phyloP scores from a whole-genome alignment of 2,888 invertebrate genomes.

The Tricholauxania praeusta region DNA sequence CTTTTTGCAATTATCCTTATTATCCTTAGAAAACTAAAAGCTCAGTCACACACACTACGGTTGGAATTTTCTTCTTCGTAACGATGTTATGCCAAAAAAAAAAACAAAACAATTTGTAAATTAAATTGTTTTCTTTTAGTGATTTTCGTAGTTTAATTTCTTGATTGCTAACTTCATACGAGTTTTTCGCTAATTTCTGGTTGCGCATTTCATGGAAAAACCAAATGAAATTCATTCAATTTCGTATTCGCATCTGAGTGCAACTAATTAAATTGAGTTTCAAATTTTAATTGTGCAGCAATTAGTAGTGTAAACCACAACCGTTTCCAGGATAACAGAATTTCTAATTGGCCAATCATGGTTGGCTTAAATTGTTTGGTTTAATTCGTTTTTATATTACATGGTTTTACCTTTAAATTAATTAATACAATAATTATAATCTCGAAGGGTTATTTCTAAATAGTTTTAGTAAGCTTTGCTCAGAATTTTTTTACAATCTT shows the following conservation, averaged over 20 bases:
- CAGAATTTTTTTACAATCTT: too few relatives aligned
- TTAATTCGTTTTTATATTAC: too few relatives aligned
- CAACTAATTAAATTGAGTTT: slow-evolving; percentile 61
- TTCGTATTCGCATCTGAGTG: slow-evolving; percentile 57
- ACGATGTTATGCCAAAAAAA: slow-evolving; percentile 9
- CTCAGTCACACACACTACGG: not conserved
- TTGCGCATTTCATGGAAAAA: slow-evolving; percentile 24
- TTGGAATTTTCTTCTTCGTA: not conserved
- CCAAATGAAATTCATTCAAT: slow-evolving; percentile 31
- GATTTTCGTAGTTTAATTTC: slow-evolving; percentile 38
- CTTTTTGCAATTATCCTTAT: slow-evolving; percentile 20
- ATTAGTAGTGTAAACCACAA: slow-evolving; percentile 26
- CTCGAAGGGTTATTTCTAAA: too few relatives aligned
- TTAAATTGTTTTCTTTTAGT: slow-evolving; percentile 41
- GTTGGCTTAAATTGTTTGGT: not conserved
- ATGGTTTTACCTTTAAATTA: too few relatives aligned
- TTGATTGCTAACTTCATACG: slow-evolving; percentile 25
- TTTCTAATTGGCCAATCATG: slow-evolving; percentile 30
- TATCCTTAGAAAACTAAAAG: not conserved
- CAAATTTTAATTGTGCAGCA: slow-evolving; percentile 51
- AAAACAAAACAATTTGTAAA: slow-evolving; percentile 44
- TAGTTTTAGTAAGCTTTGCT: too few relatives aligned
- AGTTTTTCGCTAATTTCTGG: slow-evolving; percentile 36
- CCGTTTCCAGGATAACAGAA: slow-evolving; percentile 21
- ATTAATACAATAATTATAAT: too few relatives aligned